Evolutionary conservation across 37 sponge, comb jelly and placozoan genomes (phyloP).

Genomic region (Halisarca cf. caerulea): DNA sequence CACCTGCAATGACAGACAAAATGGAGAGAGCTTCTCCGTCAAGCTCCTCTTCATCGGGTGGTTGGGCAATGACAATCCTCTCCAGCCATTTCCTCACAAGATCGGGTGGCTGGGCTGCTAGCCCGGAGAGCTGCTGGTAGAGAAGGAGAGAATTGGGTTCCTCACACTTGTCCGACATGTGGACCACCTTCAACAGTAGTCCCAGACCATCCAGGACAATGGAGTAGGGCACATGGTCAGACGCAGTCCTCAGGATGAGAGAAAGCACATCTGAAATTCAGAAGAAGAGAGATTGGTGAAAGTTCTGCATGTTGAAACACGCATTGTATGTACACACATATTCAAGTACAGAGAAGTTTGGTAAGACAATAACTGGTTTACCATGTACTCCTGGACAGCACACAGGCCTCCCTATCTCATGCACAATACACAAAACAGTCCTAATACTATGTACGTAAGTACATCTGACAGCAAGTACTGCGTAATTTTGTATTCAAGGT

Average conservation of each 20-base stretch:
- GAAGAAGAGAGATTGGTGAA: no score
- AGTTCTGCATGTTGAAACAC: no score
- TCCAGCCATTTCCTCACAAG: conserved; percentile 41
- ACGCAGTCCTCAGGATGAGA: conserved; percentile 9
- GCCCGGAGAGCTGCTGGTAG: not conserved
- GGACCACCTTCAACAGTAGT: not conserved
- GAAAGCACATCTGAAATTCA: not conserved
- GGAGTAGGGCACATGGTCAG: not conserved
- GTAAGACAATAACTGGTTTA: no score
- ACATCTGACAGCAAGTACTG: no score
- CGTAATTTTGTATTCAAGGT: no score
- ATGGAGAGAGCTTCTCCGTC: not conserved
- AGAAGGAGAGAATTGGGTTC: conserved; percentile 2
- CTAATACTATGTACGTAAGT: no score
- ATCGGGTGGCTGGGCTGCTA: not conserved
- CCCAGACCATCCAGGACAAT: not conserved
- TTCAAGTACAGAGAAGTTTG: no score
- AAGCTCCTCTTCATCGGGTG: conserved; percentile 24
- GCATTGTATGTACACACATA: no score
- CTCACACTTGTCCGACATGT: not conserved
- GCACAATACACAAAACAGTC: no score
- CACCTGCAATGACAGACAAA: conserved; percentile 28
- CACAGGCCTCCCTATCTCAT: no score
- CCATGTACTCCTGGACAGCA: no score
- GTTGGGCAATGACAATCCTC: conserved; percentile 44